Conservation (phyloP, 2,888 invertebrate species). For the Rapana venosa region DNA sequence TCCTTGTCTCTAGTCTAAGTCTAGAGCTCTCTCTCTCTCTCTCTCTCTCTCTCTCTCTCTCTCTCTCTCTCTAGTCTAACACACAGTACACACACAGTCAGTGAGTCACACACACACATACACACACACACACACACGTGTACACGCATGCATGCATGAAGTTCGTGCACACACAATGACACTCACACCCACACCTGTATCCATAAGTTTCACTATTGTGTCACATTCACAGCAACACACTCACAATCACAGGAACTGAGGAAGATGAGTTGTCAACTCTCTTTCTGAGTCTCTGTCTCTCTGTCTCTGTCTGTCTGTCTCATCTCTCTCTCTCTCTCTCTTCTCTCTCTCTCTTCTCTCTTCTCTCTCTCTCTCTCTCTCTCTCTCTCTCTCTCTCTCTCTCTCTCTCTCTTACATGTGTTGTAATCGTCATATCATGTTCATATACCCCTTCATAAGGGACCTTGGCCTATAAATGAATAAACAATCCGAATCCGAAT, state of each 20-base stretch:
- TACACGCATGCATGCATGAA: not conserved
- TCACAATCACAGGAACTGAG: not conserved
- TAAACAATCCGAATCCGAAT: no score
- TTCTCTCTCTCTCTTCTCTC: not conserved
- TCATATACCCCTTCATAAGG: no score
- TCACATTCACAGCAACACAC: not conserved
- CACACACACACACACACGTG: not conserved
- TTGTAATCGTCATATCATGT: no score
- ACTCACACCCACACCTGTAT: not conserved
- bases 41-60: not conserved
- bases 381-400: not conserved
- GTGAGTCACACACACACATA: not conserved
- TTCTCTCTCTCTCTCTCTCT: not conserved
- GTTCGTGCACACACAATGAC: not conserved
- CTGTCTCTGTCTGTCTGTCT: not conserved
- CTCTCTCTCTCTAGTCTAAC: not conserved
- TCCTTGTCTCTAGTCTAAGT: no score
- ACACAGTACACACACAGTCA: not conserved
- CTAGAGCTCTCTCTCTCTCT: not conserved
- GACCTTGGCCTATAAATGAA: no score
- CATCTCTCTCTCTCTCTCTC: not conserved
- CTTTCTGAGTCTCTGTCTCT: not conserved
- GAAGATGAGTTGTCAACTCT: not conserved
- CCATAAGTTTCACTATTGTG: no score
- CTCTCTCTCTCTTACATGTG: no score